Base-by-base conservation (phyloP, 2,888 invertebrate genomes). In the Platycheirus rosarum region DNA sequence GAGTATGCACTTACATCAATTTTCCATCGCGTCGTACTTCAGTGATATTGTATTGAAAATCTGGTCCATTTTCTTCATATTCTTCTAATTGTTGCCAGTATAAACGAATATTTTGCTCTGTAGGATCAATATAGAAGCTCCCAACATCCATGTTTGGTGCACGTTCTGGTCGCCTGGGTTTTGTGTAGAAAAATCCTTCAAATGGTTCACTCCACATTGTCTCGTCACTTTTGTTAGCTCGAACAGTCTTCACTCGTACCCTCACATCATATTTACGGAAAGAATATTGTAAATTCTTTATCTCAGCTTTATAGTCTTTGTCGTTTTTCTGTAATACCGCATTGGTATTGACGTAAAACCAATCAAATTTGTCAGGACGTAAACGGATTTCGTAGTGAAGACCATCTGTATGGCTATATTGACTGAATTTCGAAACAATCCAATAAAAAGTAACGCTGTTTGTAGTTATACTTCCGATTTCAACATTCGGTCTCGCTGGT, bases 11-110 rank as follows among this genome's bases (percentile, higher is more conserved):
- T 88, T 79, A 88, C 88, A 76, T 65, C 2, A 70, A 9, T 2
- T 84, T 86, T 2, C 86, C 88, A 77, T 89, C 86, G 14, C 84
- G 68, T 9, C 84, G 84, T 57, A 88, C 89, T 71, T 88, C 86
- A 35, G 91, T 89, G n/a, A 95, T 92, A 84, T 92, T 91, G 87
- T 97, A 97, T 1, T 91, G 92, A 87, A 97, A 96, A 87, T 94
- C 92, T 5, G 93, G 93, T 16, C 96, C 97, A 87, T 96, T 96
- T 86, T 94, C 92, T 85, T 94, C 92, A 87, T 92, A 92, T 48
- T 92, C 92, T 16, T 93, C 92, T 60, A 97, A 92, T 84, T 94
- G 93, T 87, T 95, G 94, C 96, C 97, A 97, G 88, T 96, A 97
- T 18, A 97, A 91, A 88, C 93, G 93, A 44, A 96, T 91, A 65